Base-by-base conservation (phyloP, 2,888 invertebrate genomes). In the Cephus pygmeus region DNA sequence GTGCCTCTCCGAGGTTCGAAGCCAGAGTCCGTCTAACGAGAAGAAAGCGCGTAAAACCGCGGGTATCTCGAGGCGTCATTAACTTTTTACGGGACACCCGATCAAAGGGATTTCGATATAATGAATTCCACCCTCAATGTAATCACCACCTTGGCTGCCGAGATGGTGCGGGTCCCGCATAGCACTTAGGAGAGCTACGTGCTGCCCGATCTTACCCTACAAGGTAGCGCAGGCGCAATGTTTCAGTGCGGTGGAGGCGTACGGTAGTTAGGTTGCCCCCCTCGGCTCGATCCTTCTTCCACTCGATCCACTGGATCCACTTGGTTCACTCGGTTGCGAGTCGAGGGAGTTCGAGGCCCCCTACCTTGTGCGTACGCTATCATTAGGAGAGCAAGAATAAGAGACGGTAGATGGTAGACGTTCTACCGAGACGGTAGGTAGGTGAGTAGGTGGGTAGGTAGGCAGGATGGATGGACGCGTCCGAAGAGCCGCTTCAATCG, bases 61-160 rank as follows among this genome's bases (percentile, higher is more conserved):
- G 69, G 11, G 30, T 30, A 33, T 69, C 69, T 69, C 69, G n/a
- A 69, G 12, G 69, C 69, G 69, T 69, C 33, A 30, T 69, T 69
- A 69, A 69, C 30, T 69, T 69, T 69, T 69, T 69, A 69, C 69
- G 69, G 69, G 30, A 69, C 33, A 12, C 1, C 69, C 69, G 82
- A 86, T 84, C 83, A 77, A 81, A 83, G 85, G 87, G 85, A 88
- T 87, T 86, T 88, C 85, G 82, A 82, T 83, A 84, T 89, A 89
- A 89, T 88, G 89, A 89, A 89, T 89, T 89, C 89, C 89, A 89
- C 89, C 89, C 89, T 89, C 89, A 87, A 88, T 83, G 88, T 88
- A 89, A 89, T 89, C 86, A 89, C 86, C 81, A 85, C 80, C 86
- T 85, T 81, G 77, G 73, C 79, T 56, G 78, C 78, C 81, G 81